These are phyloP conservation scores for Brachypalpus laphriformis DNA, from an alignment of 2,888 invertebrate species.

Conservation along the genomic window DNA sequence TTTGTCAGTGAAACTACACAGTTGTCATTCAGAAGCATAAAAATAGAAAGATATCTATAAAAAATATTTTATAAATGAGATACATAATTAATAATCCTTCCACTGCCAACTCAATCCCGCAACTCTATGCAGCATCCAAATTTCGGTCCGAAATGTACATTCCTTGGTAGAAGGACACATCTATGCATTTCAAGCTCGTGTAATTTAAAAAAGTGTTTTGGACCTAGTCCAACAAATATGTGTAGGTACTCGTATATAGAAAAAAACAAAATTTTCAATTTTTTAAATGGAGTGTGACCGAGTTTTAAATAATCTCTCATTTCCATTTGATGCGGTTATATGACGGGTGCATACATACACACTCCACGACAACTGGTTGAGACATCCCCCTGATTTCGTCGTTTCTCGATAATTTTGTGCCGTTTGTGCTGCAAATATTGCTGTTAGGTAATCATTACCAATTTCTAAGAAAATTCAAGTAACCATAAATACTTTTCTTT, in stretches of 20 bases:
- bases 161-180: background rate
- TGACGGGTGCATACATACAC: no score
- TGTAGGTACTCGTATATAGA: background rate
- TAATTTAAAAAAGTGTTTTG: slow-evolving; percentile 6
- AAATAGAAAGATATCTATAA: background rate
- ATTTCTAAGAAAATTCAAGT: no score
- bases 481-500: no score
- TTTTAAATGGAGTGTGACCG: background rate
- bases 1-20: background rate
- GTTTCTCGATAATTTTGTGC: no score
- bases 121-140: background rate
- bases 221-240: slow-evolving; percentile 2
- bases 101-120: background rate
- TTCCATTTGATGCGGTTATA: background rate
- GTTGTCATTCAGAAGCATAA: background rate
- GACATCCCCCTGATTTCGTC: no score
- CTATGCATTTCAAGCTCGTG: background rate
- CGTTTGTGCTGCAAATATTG: no score
- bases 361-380: no score
- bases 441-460: no score
- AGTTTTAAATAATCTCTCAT: background rate
- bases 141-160: background rate
- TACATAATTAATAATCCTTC: background rate
- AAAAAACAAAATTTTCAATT: slow-evolving; percentile 7
- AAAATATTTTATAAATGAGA: background rate